Evolutionary conservation across 23 tunicate species (phyloP), one percentile per base, ranked within the genome.

Genomic region (Botrylloides violaceus): DNA sequence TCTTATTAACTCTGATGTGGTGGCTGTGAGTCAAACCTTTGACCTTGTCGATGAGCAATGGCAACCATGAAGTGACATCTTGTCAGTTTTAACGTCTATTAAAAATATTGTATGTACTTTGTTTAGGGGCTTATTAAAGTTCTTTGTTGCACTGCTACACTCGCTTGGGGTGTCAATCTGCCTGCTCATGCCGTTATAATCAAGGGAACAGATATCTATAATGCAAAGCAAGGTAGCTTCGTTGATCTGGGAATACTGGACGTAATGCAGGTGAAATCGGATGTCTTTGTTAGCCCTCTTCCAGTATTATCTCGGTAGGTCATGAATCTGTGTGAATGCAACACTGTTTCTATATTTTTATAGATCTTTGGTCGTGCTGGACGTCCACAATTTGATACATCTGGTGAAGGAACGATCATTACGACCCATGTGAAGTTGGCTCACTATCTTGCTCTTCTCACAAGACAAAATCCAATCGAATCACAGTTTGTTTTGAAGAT

Each of bases 351-450:
- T 59, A 21, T 5, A 65, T 29, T 30, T 49, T 72, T 27, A 29
- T 78, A 95, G 92, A 87, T 87, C 18, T 87, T 95, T 72, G 99
- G 99, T 29, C 83, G 99, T 15, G 99, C 99, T 36, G 99, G 99
- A 12, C 76, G 99, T 9, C 99, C 99, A 2, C 99, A 95, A 65
- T 95, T 83, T 57, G 99, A 95, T 48, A 95, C 95, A 22, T 76
- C 92, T 0, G 99, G 99, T 6, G 99, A 95, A 79, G 99, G 91
- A 6, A 95, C 99, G 19, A 95, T 95, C 81, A 95, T 95, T 62
- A 95, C 99, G 7, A 82, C 99, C 2, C 65, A 95, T 61, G 88
- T 80, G 32, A 95, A 95, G 61, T 72, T 93, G 0, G 66, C 91
- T 26, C 84, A 77, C 58, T 95, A 95, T 33, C 83, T 95, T 15